These are phyloP conservation scores for Calephelis perditalis DNA, from an alignment of 2,888 invertebrate species.

Conservation along the genomic window DNA sequence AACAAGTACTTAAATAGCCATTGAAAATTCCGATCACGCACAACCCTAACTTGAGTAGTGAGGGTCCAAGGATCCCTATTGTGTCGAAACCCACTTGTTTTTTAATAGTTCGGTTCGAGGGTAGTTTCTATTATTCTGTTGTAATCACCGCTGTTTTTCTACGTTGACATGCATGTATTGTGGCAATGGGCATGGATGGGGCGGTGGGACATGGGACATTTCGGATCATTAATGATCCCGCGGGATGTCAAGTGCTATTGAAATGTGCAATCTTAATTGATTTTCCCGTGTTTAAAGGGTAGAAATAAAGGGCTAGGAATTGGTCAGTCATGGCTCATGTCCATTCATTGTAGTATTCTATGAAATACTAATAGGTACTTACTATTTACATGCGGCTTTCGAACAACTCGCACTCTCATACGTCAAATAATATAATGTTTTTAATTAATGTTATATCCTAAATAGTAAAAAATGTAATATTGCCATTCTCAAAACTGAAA, in stretches of 20 bases:
- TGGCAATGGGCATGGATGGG: slow-evolving; percentile 25
- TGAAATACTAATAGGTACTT: no score
- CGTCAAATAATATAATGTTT: no score
- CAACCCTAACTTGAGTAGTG: slow-evolving; percentile 59
- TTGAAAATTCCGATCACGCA: slow-evolving; percentile 59
- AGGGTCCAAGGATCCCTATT: slow-evolving; percentile 64
- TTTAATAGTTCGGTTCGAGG: slow-evolving; percentile 53
- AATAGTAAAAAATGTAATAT: no score
- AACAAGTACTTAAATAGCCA: slow-evolving; percentile 31
- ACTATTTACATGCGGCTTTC: no score
- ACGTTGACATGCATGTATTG: slow-evolving; percentile 62
- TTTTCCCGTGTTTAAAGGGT: slow-evolving; percentile 18
- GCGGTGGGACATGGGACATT: slow-evolving; percentile 39
- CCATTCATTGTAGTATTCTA: no score
- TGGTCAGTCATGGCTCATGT: not conserved
- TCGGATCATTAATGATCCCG: slow-evolving; percentile 53
- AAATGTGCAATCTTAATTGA: slow-evolving; percentile 23
- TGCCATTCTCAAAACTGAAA: no score
- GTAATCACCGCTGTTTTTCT: slow-evolving; percentile 63
- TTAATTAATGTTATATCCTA: no score
- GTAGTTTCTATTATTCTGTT: slow-evolving; percentile 70
- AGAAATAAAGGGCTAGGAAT: not conserved
- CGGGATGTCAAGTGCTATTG: slow-evolving; percentile 48
- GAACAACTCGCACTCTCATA: no score
- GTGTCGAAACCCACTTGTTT: slow-evolving; percentile 67